A percentile compares a stretch with the other conserved stretches of the same genome.
Evolutionary conservation across 2,113 vertebrate genomes (phyloP).

Genomic region (Podilymbus podiceps): DNA sequence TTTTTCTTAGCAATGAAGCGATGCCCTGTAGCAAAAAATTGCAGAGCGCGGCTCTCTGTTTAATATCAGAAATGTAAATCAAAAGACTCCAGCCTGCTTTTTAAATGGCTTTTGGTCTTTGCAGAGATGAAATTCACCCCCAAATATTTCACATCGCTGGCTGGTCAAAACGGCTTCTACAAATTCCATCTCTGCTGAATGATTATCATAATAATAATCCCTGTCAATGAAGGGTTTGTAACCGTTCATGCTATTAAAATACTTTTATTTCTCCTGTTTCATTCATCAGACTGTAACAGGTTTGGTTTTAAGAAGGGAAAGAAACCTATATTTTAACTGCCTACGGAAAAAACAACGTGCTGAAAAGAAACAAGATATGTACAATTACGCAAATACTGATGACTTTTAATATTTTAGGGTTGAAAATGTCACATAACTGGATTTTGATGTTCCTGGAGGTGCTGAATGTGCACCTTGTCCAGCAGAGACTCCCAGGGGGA

Average conservation of each 20-base stretch:
- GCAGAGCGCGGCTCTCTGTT: conserved; percentile 42
- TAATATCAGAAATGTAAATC: conserved; percentile 74
- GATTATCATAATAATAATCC: not conserved
- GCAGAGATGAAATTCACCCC: conserved; percentile 49
- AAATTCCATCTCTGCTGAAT: not conserved
- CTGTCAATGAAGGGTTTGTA: conserved; percentile 44
- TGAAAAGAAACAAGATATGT: not conserved
- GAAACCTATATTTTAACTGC: conserved; percentile 47
- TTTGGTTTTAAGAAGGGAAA: conserved; percentile 41
- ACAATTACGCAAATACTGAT: not conserved
- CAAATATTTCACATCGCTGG: conserved; percentile 14
- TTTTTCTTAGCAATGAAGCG: conserved; percentile 57
- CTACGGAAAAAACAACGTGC: not conserved
- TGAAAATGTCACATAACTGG: not conserved
- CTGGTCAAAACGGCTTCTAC: not conserved
- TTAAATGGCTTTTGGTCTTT: conserved; percentile 64
- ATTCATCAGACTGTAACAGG: conserved; percentile 56
- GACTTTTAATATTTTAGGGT: not conserved
- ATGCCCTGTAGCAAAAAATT: conserved; percentile 60
- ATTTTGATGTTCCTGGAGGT: not conserved
- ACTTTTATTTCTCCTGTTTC: conserved; percentile 65
- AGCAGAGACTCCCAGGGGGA: not conserved
- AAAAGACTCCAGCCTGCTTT: conserved; percentile 58
- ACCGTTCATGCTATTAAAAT: conserved; percentile 22
- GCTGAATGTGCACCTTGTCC: not conserved